These are phyloP conservation scores for Rhaphigaster nebulosa DNA, from an alignment of 2,888 invertebrate species.

Conservation along the genomic window DNA sequence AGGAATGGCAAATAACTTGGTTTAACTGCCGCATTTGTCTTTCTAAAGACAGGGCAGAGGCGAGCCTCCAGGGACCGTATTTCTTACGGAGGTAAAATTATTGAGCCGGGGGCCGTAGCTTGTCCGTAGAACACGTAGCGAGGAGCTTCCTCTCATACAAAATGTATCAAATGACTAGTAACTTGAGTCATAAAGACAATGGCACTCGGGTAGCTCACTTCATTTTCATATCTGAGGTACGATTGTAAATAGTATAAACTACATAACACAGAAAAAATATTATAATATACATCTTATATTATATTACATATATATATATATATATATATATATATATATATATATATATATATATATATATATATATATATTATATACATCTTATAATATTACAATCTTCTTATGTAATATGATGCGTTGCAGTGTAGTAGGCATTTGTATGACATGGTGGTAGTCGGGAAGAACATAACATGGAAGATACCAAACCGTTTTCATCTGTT, in stretches of 20 bases:
- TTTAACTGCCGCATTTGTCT: constrained; percentile 54
- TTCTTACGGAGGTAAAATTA: constrained; percentile 37
- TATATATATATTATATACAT: no score
- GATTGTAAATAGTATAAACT: neutral
- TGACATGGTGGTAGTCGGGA: no score
- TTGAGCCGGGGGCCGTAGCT: neutral
- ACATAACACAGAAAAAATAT: neutral
- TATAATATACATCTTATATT: no score
- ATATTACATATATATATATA: no score
- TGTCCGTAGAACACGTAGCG: neutral
- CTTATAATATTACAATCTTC: no score
- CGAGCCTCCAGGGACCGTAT: constrained; percentile 28
- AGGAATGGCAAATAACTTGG: constrained; percentile 52
- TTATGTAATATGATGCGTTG: no score
- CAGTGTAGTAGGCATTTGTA: no score
- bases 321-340: no score
- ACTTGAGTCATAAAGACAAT: neutral
- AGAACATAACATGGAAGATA: no score
- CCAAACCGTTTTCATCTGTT: no score
- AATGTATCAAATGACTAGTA: constrained; percentile 14
- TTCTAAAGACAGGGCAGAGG: constrained; percentile 51
- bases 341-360: no score
- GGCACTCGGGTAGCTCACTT: neutral
- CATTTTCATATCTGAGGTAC: neutral
- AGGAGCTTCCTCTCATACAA: neutral